Conservation (phyloP, 1,140 invertebrate genomes). For the Drosophila subobscura region DNA sequence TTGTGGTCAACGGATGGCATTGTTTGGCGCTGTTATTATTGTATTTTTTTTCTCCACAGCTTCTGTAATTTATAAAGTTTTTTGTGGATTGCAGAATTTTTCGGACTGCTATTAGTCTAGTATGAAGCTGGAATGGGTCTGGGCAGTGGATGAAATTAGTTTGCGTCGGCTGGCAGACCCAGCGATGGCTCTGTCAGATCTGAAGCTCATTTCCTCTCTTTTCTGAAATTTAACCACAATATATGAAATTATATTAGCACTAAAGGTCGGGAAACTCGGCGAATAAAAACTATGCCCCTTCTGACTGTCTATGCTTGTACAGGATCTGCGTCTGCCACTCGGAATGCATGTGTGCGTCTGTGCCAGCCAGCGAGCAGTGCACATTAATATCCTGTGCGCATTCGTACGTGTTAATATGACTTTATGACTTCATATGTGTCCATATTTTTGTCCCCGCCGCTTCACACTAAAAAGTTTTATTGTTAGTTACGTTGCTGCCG, state of each 20-base stretch:
- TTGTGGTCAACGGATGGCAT: conserved; percentile 57
- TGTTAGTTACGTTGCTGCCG: conserved; percentile 68
- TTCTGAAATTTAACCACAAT: conserved; percentile 72
- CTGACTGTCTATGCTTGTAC: conserved; percentile 4
- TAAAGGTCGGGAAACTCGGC: conserved; percentile 52
- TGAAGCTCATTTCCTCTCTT: conserved; percentile 62
- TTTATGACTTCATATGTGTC: conserved; percentile 82
- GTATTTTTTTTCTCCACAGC: conserved; percentile 42
- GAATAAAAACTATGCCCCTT: conserved; percentile 55
- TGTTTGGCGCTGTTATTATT: conserved; percentile 42
- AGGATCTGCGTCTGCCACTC: too few relatives aligned
- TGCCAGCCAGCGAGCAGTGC: conserved; percentile 36
- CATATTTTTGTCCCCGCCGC: conserved; percentile 76
- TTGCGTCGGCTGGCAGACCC: conserved; percentile 33
- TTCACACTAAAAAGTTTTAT: conserved; percentile 80
- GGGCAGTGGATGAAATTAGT: conserved; percentile 63
- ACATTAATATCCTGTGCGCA: conserved; percentile 82
- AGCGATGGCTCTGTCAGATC: not conserved
- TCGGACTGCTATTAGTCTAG: not conserved
- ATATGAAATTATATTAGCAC: conserved; percentile 80
- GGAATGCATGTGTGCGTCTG: conserved; percentile 19
- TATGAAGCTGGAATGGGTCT: too few relatives aligned
- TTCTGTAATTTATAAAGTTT: conserved; percentile 76
- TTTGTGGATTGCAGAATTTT: conserved; percentile 53
- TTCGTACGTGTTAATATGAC: conserved; percentile 82